A percentile compares a stretch with the other conserved stretches of the same genome.
Evolutionary conservation across 2,113 vertebrate genomes (phyloP).

Genomic region (Maylandia zebra): DNA sequence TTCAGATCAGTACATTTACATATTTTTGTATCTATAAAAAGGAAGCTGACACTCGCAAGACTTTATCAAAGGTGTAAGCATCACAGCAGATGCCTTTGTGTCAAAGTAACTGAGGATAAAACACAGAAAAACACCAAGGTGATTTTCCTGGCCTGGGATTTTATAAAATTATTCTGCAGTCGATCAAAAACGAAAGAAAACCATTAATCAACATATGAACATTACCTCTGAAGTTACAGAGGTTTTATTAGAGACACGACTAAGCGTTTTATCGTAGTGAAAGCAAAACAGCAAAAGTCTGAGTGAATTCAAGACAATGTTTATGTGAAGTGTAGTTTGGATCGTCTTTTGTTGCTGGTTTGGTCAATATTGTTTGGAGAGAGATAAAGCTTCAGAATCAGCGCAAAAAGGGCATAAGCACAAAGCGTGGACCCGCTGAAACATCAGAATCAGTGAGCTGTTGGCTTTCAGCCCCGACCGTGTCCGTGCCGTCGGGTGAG

Average conservation of each 20-base stretch:
- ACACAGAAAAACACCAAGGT: not conserved
- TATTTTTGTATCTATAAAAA: not conserved
- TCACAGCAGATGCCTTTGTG: not conserved
- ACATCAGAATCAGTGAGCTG: not conserved
- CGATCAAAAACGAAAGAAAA: not conserved
- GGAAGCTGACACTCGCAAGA: fast-evolving
- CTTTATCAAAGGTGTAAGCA: not conserved
- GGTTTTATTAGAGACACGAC: not conserved
- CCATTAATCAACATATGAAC: not conserved
- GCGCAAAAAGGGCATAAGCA: fast-evolving
- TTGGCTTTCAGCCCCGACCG: fast-evolving
- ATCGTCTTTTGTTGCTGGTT: not conserved
- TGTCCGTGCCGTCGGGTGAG: not conserved
- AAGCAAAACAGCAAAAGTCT: not conserved
- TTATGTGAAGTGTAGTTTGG: not conserved
- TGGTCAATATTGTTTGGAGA: not conserved
- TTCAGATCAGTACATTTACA: not conserved
- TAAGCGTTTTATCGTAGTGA: not conserved
- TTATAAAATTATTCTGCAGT: not conserved
- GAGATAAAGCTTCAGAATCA: not conserved
- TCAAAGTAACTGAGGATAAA: not conserved
- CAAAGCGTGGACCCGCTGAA: fast-evolving
- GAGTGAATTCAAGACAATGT: not conserved
- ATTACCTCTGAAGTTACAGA: not conserved
- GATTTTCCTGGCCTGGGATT: not conserved